Evolutionary conservation across 2,797 vertebrate genomes (phyloP).

Genomic region (Pteropus rufus): DNA sequence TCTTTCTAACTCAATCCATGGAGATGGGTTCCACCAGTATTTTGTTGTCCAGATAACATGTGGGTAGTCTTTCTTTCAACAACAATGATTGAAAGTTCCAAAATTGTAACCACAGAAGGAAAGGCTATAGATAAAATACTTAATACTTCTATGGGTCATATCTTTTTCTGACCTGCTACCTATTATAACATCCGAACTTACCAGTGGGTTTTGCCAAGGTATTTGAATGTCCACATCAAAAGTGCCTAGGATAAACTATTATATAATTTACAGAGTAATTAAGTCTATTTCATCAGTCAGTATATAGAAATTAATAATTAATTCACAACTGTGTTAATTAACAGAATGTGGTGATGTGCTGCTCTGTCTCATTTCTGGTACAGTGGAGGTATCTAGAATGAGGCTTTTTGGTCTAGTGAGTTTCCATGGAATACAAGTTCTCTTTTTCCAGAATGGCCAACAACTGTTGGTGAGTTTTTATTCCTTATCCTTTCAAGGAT

Average conservation of each 20-base stretch:
- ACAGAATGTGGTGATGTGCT: not conserved
- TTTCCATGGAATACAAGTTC: not conserved
- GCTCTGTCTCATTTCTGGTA: not conserved
- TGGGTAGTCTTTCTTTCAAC: not conserved
- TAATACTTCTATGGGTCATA: not conserved
- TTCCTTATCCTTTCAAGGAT: not conserved
- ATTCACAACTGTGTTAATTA: not conserved
- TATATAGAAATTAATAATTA: not conserved
- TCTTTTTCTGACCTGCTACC: not conserved
- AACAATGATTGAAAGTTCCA: not conserved
- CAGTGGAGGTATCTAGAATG: not conserved
- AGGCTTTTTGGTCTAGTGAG: not conserved
- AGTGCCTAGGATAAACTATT: not conserved
- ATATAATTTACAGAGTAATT: not conserved
- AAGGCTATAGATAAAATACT: not conserved
- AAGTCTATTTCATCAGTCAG: not conserved
- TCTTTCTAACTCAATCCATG: not conserved
- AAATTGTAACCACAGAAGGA: not conserved
- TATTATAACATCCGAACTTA: not conserved
- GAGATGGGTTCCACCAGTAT: not conserved
- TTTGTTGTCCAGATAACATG: not conserved
- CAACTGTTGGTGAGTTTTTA: not conserved
- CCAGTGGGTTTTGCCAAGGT: not conserved
- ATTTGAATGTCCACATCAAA: not conserved
- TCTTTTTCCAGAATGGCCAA: not conserved